Percentiles rank a stretch among this genome's conserved stretches.
Conservation (phyloP, 2,113 vertebrate species). For the Tragelaphus buxtoni region DNA sequence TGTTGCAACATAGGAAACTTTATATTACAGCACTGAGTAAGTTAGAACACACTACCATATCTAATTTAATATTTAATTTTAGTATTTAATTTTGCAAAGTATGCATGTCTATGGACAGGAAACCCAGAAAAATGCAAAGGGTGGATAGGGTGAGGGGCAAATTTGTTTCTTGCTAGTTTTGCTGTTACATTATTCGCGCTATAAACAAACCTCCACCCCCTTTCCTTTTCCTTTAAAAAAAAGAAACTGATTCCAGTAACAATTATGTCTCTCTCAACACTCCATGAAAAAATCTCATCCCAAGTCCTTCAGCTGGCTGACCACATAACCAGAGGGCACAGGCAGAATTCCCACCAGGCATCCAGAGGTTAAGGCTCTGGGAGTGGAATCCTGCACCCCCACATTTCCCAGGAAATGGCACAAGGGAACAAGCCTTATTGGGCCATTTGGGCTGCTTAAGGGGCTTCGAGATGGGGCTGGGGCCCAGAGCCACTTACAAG, state of each 20-base stretch:
- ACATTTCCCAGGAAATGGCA: background rate
- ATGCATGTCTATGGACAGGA: background rate
- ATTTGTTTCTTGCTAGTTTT: background rate
- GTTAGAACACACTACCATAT: background rate
- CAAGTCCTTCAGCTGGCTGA: background rate
- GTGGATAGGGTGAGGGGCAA: background rate
- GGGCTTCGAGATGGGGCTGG: background rate
- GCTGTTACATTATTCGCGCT: background rate
- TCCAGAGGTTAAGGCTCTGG: background rate
- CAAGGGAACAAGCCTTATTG: background rate
- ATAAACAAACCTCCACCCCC: background rate
- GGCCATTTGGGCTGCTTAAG: background rate
- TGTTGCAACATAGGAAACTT: background rate
- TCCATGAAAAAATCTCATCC: background rate
- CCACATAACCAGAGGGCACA: background rate
- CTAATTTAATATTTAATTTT: background rate
- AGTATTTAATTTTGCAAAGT: background rate
- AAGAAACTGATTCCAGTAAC: background rate
- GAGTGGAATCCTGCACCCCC: background rate
- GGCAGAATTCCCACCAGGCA: constrained; percentile 9
- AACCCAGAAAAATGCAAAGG: background rate
- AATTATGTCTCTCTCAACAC: background rate
- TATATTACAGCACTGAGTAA: background rate
- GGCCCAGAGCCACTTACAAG: background rate
- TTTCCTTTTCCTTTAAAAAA: background rate